phyloP scores from a whole-genome alignment of 2,113 vertebrate genomes.

The Pyrgilauda ruficollis region DNA sequence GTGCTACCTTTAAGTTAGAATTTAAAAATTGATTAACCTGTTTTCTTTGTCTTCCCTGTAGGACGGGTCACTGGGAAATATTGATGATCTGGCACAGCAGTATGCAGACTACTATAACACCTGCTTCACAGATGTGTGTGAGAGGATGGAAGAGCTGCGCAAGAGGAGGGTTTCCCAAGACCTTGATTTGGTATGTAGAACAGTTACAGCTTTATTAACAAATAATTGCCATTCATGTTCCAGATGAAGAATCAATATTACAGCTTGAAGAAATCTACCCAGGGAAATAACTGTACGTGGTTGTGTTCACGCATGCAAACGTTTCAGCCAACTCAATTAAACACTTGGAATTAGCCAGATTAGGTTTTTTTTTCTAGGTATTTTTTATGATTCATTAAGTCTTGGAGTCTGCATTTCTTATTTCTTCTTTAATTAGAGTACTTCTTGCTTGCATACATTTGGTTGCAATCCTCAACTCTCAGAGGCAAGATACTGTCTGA shows the following conservation, averaged over 20 bases:
- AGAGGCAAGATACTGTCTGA: neutral
- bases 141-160: constrained; percentile 96
- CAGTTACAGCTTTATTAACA: neutral
- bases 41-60: constrained; percentile 45
- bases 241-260: neutral
- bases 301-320: neutral
- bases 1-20: neutral
- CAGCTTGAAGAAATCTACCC: neutral
- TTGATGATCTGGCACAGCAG: constrained; percentile 95
- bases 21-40: neutral
- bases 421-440: neutral
- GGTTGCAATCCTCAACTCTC: neutral
- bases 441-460: neutral
- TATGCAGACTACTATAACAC: constrained; percentile 98
- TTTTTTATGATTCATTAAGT: constrained; percentile 28
- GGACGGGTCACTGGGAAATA: constrained; percentile 97
- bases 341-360: neutral
- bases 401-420: neutral
- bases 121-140: constrained; percentile 91
- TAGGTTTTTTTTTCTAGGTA: neutral
- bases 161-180: constrained; percentile 91
- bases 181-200: constrained; percentile 83
- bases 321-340: neutral
- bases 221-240: neutral
- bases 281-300: neutral